A percentile compares a stretch with the other conserved stretches of the same genome.
Evolutionary conservation across 1,140 invertebrate species (phyloP).

Genomic region (Trichoplusia ni): DNA sequence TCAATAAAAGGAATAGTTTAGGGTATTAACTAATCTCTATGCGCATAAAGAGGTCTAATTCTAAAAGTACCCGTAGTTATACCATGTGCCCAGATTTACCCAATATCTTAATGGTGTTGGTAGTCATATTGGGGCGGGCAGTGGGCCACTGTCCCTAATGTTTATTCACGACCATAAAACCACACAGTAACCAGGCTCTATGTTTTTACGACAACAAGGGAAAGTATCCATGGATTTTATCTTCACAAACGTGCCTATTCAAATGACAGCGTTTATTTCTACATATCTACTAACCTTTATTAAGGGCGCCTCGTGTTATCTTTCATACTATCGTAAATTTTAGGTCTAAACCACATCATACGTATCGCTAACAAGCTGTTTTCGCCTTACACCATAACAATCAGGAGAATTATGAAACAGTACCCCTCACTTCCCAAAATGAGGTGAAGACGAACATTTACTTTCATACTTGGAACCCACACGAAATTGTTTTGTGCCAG

Average conservation of each 20-base stretch:
- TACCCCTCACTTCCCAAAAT: not conserved
- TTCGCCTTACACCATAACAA: slow-evolving; percentile 1
- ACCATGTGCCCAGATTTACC: too few species aligned
- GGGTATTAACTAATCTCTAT: not conserved
- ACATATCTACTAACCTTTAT: not conserved
- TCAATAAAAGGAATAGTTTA: not conserved
- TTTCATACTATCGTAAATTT: slow-evolving; percentile 2
- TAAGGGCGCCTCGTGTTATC: not conserved
- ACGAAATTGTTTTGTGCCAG: too few species aligned
- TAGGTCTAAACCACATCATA: slow-evolving; percentile 13
- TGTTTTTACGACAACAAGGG: not conserved
- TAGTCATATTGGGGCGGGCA: not conserved
- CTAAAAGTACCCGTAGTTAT: not conserved
- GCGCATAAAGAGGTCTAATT: not conserved
- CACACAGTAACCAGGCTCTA: not conserved
- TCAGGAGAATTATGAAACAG: slow-evolving; percentile 4
- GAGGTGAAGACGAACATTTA: not conserved
- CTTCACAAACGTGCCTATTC: not conserved
- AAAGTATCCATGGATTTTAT: not conserved
- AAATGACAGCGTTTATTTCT: not conserved
- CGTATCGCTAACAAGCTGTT: slow-evolving; percentile 4
- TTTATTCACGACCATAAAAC: not conserved
- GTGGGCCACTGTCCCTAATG: too few species aligned
- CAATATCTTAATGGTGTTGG: not conserved
- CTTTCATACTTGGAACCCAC: not conserved